Evolutionary conservation across 2,113 vertebrate species (phyloP), one percentile per base, ranked within the genome.

Genomic region (Australoheros scitulus): DNA sequence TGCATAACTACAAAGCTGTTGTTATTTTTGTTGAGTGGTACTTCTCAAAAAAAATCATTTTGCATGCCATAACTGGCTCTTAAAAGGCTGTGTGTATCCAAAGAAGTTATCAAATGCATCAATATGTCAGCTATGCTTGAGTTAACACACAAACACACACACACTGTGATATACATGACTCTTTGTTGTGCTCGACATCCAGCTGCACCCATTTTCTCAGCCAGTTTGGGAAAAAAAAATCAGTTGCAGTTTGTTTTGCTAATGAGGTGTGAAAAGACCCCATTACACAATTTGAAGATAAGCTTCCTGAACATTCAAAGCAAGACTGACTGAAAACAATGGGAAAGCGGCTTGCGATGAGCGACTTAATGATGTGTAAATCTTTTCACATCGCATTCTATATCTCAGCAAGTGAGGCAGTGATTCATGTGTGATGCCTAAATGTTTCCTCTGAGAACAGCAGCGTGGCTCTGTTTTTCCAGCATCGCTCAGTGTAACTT

Each of bases 231-330:
- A 10, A 10, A 86, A 85, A 87, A 87, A 88, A 91, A 91, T 93
- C 91, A 87, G 50, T 70, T 65, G 52, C 80, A 61, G 86, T 91
- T 78, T 91, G 75, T 90, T 91, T 86, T 74, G 64, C 86, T 95
- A 95, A 94, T 92, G 94, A 93, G 90, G 87, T 95, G 94, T 91
- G 92, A 94, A 95, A 94, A 94, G 92, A 94, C 50, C 79, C 78
- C 78, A 95, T 94, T 91, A 89, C 82, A 87, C 81, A 79, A 84
- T 82, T 87, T 84, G 75, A 55, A 92, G 92, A 95, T 95, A 94
- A 94, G 93, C 92, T 93, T 93, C 88, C 91, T 93, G 89, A 89
- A 79, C 79, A 70, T 78, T 83, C 57, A 86, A 63, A 91, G 82
- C 84, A 70, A 83, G 82, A 79, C 58, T 65, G 86, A 87, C 77